A percentile compares a stretch with the other conserved stretches of the same genome.
These are phyloP conservation scores for Chionis minor DNA, from an alignment of 2,113 vertebrate genomes.

Conservation along the genomic window DNA sequence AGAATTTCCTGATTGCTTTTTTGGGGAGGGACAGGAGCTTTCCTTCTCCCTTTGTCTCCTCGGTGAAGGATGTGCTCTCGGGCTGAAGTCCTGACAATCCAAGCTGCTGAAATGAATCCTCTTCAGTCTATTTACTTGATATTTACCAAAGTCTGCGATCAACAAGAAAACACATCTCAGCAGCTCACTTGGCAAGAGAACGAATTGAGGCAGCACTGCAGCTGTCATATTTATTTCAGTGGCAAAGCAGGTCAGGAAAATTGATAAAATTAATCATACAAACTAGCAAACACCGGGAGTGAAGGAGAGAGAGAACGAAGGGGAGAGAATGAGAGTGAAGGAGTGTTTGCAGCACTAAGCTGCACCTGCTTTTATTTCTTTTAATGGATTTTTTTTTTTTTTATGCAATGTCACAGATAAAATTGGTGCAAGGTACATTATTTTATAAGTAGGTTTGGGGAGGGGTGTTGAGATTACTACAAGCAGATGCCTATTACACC, in stretches of 20 bases:
- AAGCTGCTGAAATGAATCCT: constrained; percentile 69
- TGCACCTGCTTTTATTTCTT: constrained; percentile 76
- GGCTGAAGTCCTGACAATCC: constrained; percentile 65
- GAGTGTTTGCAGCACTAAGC: constrained; percentile 63
- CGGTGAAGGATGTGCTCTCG: neutral
- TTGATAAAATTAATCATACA: constrained; percentile 84
- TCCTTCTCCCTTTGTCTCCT: constrained; percentile 24
- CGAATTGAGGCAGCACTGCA: constrained; percentile 73
- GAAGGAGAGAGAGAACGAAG: constrained; percentile 63
- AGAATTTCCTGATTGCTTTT: constrained; percentile 31
- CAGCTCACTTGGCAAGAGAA: constrained; percentile 77
- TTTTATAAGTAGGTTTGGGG: constrained; percentile 60
- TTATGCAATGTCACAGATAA: constrained; percentile 61
- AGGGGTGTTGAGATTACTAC: constrained; percentile 20
- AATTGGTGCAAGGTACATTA: constrained; percentile 45
- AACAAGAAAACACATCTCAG: constrained; percentile 76
- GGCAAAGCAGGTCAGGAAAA: constrained; percentile 83
- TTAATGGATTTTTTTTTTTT: constrained; percentile 70
- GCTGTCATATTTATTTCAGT: constrained; percentile 80
- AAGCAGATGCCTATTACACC: neutral
- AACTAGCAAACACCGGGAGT: constrained; percentile 77
- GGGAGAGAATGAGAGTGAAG: constrained; percentile 70
- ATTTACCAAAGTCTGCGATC: constrained; percentile 74
- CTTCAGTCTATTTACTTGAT: constrained; percentile 75
- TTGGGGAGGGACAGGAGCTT: constrained; percentile 21